phyloP scores from a whole-genome alignment of 2,797 vertebrate genomes.

The Typhlichthys eigenmanni region DNA sequence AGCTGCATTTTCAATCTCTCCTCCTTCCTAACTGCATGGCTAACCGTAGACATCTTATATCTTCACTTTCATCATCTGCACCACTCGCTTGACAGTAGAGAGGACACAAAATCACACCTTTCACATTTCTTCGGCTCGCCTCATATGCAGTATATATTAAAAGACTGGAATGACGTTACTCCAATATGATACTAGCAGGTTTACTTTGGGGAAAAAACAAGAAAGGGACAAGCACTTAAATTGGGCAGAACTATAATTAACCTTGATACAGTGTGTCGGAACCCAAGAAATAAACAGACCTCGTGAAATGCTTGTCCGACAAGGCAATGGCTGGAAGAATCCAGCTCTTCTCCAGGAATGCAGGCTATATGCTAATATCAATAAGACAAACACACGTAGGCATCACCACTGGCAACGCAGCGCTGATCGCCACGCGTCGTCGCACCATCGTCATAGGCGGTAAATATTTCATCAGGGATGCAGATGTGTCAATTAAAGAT shows the following conservation, averaged over 20 bases:
- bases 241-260: too few relatives aligned
- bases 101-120: constrained; percentile 13
- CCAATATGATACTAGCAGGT: neutral
- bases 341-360: constrained; percentile 20
- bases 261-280: neutral
- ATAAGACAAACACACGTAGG: constrained; percentile 58
- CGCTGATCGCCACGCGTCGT: constrained; percentile 51
- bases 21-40: constrained; percentile 21
- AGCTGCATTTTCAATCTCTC: constrained; percentile 21
- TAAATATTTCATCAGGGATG: constrained; percentile 79
- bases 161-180: too few relatives aligned
- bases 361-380: constrained; percentile 56
- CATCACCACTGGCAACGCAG: constrained; percentile 65
- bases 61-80: constrained; percentile 28
- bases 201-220: neutral
- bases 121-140: neutral
- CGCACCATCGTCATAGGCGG: constrained; percentile 60
- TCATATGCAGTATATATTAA: too few relatives aligned
- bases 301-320: neutral
- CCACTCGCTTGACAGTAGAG: constrained; percentile 12
- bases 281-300: neutral
- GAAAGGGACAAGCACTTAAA: neutral
- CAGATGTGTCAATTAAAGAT: constrained; percentile 81
- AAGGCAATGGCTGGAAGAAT: neutral
- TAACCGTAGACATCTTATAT: constrained; percentile 30